These are phyloP conservation scores for Drosophila kokeensis DNA, from an alignment of 2,888 invertebrate species.

Conservation along the genomic window DNA sequence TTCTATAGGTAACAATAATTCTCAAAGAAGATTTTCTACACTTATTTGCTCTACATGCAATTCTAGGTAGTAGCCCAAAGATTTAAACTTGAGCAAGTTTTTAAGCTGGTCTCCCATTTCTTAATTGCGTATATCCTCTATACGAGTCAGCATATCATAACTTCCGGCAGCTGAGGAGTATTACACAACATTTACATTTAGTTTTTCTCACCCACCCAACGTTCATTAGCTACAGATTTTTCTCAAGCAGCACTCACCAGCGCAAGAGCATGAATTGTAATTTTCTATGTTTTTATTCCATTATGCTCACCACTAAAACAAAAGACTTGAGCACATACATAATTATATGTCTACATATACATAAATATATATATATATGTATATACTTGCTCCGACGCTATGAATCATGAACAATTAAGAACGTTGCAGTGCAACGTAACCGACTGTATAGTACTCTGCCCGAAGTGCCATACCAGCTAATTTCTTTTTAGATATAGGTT, in stretches of 20 bases:
- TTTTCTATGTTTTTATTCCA: slow-evolving; percentile 23
- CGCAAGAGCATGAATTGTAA: slow-evolving; percentile 36
- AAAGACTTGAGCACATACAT: slow-evolving; percentile 49
- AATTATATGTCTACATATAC: slow-evolving; percentile 4
- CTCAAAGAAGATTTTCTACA: background rate
- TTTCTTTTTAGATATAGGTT: background rate
- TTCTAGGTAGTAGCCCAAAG: background rate
- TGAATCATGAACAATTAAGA: slow-evolving; percentile 38
- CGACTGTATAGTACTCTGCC: background rate
- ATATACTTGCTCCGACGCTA: slow-evolving; percentile 18
- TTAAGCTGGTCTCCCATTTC: slow-evolving; percentile 12
- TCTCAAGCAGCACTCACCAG: slow-evolving; percentile 34
- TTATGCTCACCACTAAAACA: slow-evolving; percentile 38
- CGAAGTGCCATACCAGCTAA: background rate
- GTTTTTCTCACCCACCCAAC: slow-evolving; percentile 38
- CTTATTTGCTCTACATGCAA: background rate
- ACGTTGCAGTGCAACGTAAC: background rate
- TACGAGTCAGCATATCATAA: slow-evolving; percentile 28
- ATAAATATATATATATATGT: slow-evolving; percentile 9
- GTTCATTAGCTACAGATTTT: slow-evolving; percentile 41
- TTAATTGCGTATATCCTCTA: slow-evolving; percentile 14
- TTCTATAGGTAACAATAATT: background rate
- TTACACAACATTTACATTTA: slow-evolving; percentile 44
- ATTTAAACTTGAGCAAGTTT: background rate
- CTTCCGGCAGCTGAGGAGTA: slow-evolving; percentile 47